phyloP scores from a whole-genome alignment of 2,888 invertebrate genomes.

The Eristalis intricaria region DNA sequence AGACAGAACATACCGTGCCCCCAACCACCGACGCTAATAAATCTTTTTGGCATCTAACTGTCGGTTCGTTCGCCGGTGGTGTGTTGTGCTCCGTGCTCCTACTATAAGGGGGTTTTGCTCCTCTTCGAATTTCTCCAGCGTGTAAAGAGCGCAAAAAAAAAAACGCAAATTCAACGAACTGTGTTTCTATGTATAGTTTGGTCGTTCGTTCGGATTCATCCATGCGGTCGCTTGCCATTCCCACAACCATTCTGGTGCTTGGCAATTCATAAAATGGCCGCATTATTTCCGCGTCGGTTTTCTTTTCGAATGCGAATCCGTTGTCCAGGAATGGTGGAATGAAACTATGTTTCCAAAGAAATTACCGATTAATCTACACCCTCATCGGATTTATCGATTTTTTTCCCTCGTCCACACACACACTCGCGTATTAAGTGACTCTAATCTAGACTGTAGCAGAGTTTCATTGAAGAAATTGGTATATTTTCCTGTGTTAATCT shows the following conservation, averaged over 20 bases:
- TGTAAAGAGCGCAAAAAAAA: neutral
- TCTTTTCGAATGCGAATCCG: neutral
- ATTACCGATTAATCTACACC: neutral
- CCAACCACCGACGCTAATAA: neutral
- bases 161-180: neutral
- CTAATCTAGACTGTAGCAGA: neutral
- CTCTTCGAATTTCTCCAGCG: no score
- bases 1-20: neutral
- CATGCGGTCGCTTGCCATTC: neutral
- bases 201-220: neutral
- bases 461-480: neutral
- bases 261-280: slow-evolving; percentile 14
- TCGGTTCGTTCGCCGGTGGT: neutral
- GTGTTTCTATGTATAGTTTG: neutral
- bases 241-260: neutral
- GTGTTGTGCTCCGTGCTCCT: no score
- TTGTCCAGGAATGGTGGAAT: neutral
- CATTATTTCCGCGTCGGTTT: slow-evolving; percentile 3
- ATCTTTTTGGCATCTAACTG: neutral
- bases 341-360: neutral
- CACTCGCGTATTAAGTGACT: neutral
- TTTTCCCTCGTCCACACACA: neutral
- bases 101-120: neutral
- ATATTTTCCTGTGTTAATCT: neutral
- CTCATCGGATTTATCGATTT: neutral